phyloP scores from a whole-genome alignment of 2,888 invertebrate species.

The Eurois occulta region DNA sequence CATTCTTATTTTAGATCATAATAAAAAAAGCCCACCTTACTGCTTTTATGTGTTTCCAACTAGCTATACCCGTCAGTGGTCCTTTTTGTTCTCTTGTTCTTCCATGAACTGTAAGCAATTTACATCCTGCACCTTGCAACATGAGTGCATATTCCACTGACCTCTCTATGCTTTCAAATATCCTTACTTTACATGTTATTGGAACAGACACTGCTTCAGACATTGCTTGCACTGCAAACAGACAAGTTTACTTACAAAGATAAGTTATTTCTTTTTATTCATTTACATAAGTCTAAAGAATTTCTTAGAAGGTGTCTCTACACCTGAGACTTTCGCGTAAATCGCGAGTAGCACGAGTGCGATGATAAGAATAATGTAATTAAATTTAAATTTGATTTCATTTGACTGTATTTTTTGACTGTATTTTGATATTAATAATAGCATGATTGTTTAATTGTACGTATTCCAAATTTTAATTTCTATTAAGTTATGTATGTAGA shows the following conservation, averaged over 20 bases:
- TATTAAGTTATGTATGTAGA: too few relatives aligned
- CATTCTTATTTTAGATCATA: background rate
- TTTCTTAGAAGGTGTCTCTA: too few relatives aligned
- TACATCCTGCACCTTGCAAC: slow-evolving; percentile 98
- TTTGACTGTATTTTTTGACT: too few relatives aligned
- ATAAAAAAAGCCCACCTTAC: slow-evolving; percentile 91
- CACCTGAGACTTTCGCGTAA: too few relatives aligned
- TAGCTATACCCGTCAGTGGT: slow-evolving; percentile 97
- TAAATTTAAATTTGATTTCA: too few relatives aligned
- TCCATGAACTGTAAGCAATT: slow-evolving; percentile 98
- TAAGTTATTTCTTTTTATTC: background rate
- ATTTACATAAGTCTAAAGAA: background rate
- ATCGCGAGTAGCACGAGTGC: too few relatives aligned
- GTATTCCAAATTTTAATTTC: too few relatives aligned
- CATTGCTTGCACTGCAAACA: slow-evolving; percentile 92
- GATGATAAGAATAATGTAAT: too few relatives aligned
- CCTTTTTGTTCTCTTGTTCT: slow-evolving; percentile 99
- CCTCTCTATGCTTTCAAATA: slow-evolving; percentile 95
- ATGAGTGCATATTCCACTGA: slow-evolving; percentile 98
- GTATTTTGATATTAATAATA: too few relatives aligned
- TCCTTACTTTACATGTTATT: slow-evolving; percentile 98
- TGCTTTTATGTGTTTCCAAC: slow-evolving; percentile 97
- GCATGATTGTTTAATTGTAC: too few relatives aligned
- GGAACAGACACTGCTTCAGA: slow-evolving; percentile 94
- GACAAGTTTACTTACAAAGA: slow-evolving; percentile 4